Evolutionary conservation across 2,888 invertebrate species (phyloP).

Genomic region (Dastarcus helophoroides): DNA sequence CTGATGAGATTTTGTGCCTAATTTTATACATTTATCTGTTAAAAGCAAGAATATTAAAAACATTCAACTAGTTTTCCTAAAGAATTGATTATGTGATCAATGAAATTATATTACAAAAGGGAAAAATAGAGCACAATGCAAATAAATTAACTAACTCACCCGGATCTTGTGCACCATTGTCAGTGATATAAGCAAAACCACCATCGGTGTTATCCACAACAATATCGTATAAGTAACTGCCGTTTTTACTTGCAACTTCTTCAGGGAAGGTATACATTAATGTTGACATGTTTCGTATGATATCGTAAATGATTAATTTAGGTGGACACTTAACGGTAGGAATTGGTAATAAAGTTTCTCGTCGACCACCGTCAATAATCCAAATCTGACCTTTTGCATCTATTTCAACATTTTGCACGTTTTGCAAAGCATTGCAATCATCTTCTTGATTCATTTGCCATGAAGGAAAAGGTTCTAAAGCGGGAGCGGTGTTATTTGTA

Average conservation of each 20-base stretch:
- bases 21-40: too few relatives aligned
- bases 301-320: slow-evolving; percentile 55
- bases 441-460: slow-evolving; percentile 58
- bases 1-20: too few relatives aligned
- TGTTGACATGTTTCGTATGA: slow-evolving; percentile 46
- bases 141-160: slow-evolving; percentile 35
- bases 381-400: slow-evolving; percentile 59
- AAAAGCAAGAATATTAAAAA: too few relatives aligned
- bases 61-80: background rate
- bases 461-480: slow-evolving; percentile 55
- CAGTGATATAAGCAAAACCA: slow-evolving; percentile 60
- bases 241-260: slow-evolving; percentile 45
- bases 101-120: background rate
- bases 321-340: slow-evolving; percentile 51
- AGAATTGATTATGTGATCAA: background rate
- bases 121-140: background rate
- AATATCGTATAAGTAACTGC: slow-evolving; percentile 58
- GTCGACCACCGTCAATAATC: slow-evolving; percentile 56
- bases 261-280: slow-evolving; percentile 48
- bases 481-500: slow-evolving; percentile 43
- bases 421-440: slow-evolving; percentile 58
- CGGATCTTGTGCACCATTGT: slow-evolving; percentile 55
- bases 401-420: slow-evolving; percentile 63
- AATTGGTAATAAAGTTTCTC: slow-evolving; percentile 44
- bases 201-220: slow-evolving; percentile 59